phyloP scores from a whole-genome alignment of 2,888 invertebrate genomes.

The Cantharis nigra region DNA sequence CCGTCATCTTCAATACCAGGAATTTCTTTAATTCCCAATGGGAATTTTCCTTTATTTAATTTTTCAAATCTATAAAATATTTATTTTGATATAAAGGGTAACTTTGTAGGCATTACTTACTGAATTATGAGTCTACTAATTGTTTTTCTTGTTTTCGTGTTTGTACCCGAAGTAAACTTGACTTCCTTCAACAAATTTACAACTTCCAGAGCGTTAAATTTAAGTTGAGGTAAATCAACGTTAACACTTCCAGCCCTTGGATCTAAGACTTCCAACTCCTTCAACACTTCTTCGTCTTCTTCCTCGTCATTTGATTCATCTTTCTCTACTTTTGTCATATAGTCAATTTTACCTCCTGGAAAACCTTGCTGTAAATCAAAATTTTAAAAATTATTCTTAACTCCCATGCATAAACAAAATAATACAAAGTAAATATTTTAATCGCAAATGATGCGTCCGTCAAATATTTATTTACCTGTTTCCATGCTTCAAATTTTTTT shows the following conservation, averaged over 20 bases:
- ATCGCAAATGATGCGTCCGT: too few species aligned
- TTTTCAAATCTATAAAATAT: slow-evolving; percentile 60
- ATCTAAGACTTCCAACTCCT: slow-evolving; percentile 57
- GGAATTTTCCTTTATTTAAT: slow-evolving; percentile 67
- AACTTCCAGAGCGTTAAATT: slow-evolving; percentile 65
- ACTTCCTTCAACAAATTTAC: slow-evolving; percentile 59
- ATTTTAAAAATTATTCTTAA: too few species aligned
- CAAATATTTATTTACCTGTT: slow-evolving; percentile 55
- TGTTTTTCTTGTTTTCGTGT: slow-evolving; percentile 62
- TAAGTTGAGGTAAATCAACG: slow-evolving; percentile 71
- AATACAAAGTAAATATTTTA: too few species aligned
- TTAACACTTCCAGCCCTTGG: slow-evolving; percentile 82
- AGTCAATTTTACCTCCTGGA: slow-evolving; percentile 69
- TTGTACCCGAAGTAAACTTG: slow-evolving; percentile 58
- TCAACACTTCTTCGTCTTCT: slow-evolving; percentile 34
- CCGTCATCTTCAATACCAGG: slow-evolving; percentile 47
- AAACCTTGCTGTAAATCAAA: slow-evolving; percentile 67
- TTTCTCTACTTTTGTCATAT: slow-evolving; percentile 62
- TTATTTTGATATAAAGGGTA: neutral
- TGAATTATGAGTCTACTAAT: slow-evolving; percentile 60
- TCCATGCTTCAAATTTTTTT: slow-evolving; percentile 72
- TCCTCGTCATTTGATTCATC: slow-evolving; percentile 44
- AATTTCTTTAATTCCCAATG: slow-evolving; percentile 65
- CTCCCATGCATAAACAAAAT: too few species aligned
- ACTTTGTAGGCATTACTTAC: slow-evolving; percentile 47